A percentile compares a stretch with the other conserved stretches of the same genome.
Conservation (phyloP, 2,113 vertebrate species). For the Eulemur macaco region DNA sequence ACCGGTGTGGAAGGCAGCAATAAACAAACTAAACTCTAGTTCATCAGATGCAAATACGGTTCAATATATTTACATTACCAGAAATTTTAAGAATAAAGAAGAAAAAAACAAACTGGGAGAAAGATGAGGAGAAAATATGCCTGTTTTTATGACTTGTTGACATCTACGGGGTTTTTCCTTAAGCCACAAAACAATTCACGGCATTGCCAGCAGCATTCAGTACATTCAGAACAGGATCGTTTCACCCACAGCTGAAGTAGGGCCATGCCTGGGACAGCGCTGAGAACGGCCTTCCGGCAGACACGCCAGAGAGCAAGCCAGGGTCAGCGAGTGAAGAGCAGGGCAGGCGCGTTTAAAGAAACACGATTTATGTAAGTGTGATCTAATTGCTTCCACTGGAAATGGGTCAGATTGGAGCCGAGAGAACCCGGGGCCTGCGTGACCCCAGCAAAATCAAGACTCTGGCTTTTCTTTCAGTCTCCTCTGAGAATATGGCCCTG, state of each 20-base stretch:
- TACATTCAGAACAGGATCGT: slow-evolving; percentile 79
- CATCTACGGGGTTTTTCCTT: slow-evolving; percentile 57
- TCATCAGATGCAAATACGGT: not conserved
- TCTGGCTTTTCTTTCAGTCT: not conserved
- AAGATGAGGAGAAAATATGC: not conserved
- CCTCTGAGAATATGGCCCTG: not conserved
- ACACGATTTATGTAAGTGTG: slow-evolving; percentile 62
- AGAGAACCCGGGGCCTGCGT: not conserved
- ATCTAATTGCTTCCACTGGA: slow-evolving; percentile 62
- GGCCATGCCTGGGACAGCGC: slow-evolving; percentile 54
- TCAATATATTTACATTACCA: not conserved
- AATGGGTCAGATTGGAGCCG: slow-evolving; percentile 60
- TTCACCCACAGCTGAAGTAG: slow-evolving; percentile 46
- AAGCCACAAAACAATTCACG: slow-evolving; percentile 66
- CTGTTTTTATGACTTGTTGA: slow-evolving; percentile 72
- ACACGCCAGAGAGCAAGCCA: slow-evolving; percentile 27
- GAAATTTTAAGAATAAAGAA: not conserved
- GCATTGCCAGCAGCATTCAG: slow-evolving; percentile 77
- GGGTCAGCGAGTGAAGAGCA: slow-evolving; percentile 38
- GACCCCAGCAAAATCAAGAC: not conserved
- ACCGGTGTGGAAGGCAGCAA: not conserved
- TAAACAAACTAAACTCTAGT: not conserved
- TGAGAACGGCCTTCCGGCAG: slow-evolving; percentile 46
- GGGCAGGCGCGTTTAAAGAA: slow-evolving; percentile 61
- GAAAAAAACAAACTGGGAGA: not conserved